phyloP scores from a whole-genome alignment of 2,888 invertebrate genomes.

The Dexiosoma caninum region DNA sequence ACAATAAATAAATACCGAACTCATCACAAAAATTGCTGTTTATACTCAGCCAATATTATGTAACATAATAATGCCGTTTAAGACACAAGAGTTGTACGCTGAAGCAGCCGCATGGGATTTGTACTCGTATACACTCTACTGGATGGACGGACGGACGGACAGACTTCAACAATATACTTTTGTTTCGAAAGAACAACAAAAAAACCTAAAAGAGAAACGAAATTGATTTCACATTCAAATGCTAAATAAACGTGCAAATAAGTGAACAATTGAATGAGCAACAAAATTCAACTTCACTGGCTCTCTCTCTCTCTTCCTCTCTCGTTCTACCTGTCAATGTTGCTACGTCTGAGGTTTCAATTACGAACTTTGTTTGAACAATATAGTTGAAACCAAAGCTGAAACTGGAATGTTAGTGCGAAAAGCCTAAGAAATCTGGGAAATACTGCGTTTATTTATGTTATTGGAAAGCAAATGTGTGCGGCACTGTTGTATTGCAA shows the following conservation, averaged over 20 bases:
- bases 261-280: constrained; percentile 24
- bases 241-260: background rate
- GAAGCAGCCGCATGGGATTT: background rate
- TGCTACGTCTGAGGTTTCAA: constrained; percentile 24
- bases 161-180: constrained; percentile 26
- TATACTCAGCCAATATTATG: background rate
- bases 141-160: background rate
- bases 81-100: constrained; percentile 7
- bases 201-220: too few relatives aligned
- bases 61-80: background rate
- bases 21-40: background rate
- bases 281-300: constrained; percentile 13
- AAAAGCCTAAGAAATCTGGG: background rate
- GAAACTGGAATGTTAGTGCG: constrained; percentile 12
- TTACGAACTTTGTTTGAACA: constrained; percentile 23
- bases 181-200: constrained; percentile 36
- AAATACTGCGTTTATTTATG: background rate
- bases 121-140: too few relatives aligned
- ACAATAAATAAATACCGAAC: background rate
- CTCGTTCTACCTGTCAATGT: background rate
- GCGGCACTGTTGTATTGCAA: too few relatives aligned
- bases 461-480: too few relatives aligned
- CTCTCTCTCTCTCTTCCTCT: background rate
- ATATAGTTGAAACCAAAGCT: constrained; percentile 44
- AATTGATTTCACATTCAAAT: constrained; percentile 58